Evolutionary conservation across 2,797 vertebrate genomes (phyloP).

Genomic region (Centropyge bicolor): DNA sequence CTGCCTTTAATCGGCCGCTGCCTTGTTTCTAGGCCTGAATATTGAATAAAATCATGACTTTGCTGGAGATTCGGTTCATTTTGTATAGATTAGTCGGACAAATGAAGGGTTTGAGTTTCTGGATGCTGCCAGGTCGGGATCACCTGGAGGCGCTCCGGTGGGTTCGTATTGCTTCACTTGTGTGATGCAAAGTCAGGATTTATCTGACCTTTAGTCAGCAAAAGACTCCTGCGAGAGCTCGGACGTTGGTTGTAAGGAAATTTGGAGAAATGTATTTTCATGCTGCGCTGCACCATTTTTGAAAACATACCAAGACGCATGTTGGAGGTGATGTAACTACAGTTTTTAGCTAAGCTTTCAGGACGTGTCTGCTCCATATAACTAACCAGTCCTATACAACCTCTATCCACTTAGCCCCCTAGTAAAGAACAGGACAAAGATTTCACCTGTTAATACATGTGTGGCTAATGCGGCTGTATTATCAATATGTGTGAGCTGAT

Average conservation of each 20-base stretch:
- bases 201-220: background rate
- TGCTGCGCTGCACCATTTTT: too few species aligned
- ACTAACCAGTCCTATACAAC: background rate
- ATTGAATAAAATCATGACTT: conserved; percentile 67
- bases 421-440: too few species aligned
- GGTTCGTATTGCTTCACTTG: background rate
- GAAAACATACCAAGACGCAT: background rate
- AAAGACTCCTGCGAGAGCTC: background rate
- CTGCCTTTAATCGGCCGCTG: conserved; percentile 64
- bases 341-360: background rate
- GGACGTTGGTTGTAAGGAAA: background rate
- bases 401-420: too few species aligned
- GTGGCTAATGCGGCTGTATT: too few species aligned
- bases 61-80: conserved; percentile 55
- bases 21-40: conserved; percentile 76
- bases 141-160: background rate
- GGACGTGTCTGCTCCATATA: background rate
- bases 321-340: background rate
- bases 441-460: too few species aligned
- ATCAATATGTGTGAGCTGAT: background rate
- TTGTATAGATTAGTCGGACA: conserved; percentile 50
- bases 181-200: conserved; percentile 1
- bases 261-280: background rate
- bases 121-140: conserved; percentile 11
- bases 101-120: conserved; percentile 22